Evolutionary conservation across 1,140 invertebrate species (phyloP), one percentile per base, ranked within the genome.

Genomic region (Planococcus citri): DNA sequence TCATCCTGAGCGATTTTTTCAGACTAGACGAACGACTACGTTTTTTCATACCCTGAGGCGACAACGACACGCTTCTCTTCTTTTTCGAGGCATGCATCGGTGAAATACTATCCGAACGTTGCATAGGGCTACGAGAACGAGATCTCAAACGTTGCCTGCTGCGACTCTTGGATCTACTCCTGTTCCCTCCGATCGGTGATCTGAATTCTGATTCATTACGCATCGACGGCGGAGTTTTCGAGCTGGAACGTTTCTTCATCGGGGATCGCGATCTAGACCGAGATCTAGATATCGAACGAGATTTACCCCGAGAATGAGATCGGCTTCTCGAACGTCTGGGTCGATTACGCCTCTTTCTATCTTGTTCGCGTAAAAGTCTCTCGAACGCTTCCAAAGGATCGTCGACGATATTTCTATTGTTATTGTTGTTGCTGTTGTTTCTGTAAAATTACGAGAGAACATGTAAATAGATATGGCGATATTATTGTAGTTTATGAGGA

Each of bases 371-470:
- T 72, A 94, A 82, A 79, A 93, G 89, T 72, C 89, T 81, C 76
- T 92, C 87, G 78, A 94, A 94, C 67, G 88, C 89, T 76, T 90
- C 89, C 72, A 93, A 76, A 10, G 89, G 88, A 78, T 93, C 90
- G 75, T 90, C 87, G 68, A 88, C 87, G 20, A 64, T 20, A 17
- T 24, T 24, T 25, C 60, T 22, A 17, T 17, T 20, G 21, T 6
- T n/a, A n/a, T n/a, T n/a, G n/a, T n/a, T n/a, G 37, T 10, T 10
- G 9, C n/a, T n/a, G n/a, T n/a, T n/a, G n/a, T n/a, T n/a, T n/a
- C n/a, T n/a, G n/a, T n/a, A n/a, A n/a, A n/a, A n/a, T n/a, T n/a
- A n/a, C n/a, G n/a, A n/a, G n/a, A n/a, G n/a, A n/a, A n/a, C n/a
- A n/a, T n/a, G n/a, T n/a, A n/a, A n/a, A n/a, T n/a, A n/a, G n/a